phyloP scores from a whole-genome alignment of 2,113 vertebrate species.

The Mirounga angustirostris region DNA sequence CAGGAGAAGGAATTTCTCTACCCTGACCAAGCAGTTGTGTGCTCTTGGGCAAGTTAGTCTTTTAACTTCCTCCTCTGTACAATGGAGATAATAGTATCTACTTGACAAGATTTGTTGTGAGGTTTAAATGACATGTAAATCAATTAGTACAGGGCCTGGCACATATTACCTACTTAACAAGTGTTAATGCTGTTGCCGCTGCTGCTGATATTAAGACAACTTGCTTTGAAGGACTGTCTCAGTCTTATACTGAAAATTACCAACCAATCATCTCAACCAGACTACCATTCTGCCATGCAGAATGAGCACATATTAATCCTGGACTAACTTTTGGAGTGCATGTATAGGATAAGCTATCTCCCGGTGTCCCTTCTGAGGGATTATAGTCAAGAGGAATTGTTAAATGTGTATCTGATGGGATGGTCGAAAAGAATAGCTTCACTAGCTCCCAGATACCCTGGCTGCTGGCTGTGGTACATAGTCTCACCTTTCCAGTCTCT shows the following conservation, averaged over 20 bases:
- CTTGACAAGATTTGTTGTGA: neutral
- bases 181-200: neutral
- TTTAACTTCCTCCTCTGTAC: neutral
- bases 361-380: neutral
- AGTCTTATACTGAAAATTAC: slow-evolving; percentile 5
- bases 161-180: neutral
- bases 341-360: neutral
- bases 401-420: slow-evolving; percentile 2
- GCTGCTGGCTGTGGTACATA: neutral
- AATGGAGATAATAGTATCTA: neutral
- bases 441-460: neutral
- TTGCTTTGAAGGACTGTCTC: neutral
- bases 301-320: neutral
- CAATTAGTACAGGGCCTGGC: neutral
- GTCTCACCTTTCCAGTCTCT: neutral
- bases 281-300: neutral
- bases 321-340: neutral
- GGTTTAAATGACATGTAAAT: slow-evolving; percentile 8
- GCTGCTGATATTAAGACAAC: neutral
- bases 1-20: neutral
- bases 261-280: neutral
- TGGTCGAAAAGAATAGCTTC: neutral
- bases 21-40: neutral
- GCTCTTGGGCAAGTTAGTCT: neutral
- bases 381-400: neutral